Percentiles rank a stretch among this genome's conserved stretches.
Evolutionary conservation across 2,888 invertebrate species (phyloP).

Genomic region (Cheilosia grossa): DNA sequence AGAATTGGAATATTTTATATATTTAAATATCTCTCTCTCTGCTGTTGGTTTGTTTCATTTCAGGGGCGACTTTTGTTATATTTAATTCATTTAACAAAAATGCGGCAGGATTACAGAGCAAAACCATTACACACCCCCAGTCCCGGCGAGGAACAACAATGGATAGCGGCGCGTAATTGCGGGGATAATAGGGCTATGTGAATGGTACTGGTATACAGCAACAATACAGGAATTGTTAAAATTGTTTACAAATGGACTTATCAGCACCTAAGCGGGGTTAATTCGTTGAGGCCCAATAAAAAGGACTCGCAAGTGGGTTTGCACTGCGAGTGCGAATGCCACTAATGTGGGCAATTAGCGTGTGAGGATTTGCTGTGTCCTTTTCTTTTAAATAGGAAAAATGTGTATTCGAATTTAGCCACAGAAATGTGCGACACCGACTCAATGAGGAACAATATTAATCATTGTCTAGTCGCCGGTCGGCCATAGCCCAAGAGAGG

Average conservation of each 20-base stretch:
- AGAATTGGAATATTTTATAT: constrained; percentile 70
- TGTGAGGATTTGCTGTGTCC: constrained; percentile 47
- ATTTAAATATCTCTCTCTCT: constrained; percentile 54
- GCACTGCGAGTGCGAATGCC: constrained; percentile 10
- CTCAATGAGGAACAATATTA: constrained; percentile 31
- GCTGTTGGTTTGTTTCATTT: constrained; percentile 2
- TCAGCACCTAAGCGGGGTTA: constrained; percentile 72
- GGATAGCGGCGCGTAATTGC: constrained; percentile 60
- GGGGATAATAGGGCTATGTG: constrained; percentile 55
- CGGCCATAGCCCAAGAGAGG: constrained; percentile 4
- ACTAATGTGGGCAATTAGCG: constrained; percentile 73
- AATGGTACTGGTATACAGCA: background rate
- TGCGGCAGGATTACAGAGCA: constrained; percentile 50
- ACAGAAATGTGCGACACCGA: constrained; percentile 34
- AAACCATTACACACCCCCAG: constrained; percentile 23
- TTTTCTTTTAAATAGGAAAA: background rate
- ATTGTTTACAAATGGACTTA: constrained; percentile 75
- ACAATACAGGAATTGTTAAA: constrained; percentile 62
- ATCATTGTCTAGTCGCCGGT: constrained; percentile 59
- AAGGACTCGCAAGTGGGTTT: constrained; percentile 40
- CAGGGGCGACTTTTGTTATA: constrained; percentile 56
- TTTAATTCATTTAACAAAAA: constrained; percentile 71
- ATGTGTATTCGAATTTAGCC: constrained; percentile 41
- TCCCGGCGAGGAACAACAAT: constrained; percentile 47
- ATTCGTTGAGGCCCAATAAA: constrained; percentile 45